Evolutionary conservation across 2,113 vertebrate species (phyloP), one percentile per base, ranked within the genome.

Genomic region (Herpailurus yagouaroundi): DNA sequence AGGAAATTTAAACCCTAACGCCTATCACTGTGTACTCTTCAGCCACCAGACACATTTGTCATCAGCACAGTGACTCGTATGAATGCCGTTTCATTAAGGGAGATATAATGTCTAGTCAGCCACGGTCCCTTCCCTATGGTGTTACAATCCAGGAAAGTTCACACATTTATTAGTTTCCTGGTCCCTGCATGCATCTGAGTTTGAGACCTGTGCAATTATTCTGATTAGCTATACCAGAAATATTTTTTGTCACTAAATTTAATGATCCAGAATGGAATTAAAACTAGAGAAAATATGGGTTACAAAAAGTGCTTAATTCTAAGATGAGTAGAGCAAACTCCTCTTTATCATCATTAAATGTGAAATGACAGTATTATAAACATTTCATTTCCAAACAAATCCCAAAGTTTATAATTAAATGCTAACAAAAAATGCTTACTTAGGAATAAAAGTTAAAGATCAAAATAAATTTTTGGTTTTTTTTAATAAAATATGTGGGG

Each of bases 401-500:
- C 16, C 29, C 7, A 91, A 23, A 81, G 18, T 89, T 55, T 69
- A 92, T 21, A 50, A 95, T 31, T 73, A 94, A 83, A 86, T 5
- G 1, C 11, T 88, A 94, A 74, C 23, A n/a, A 57, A 87, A 91
- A 87, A 55, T 63, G 23, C 15, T 89, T 77, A 92, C 15, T 83
- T 52, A 96, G n/a, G 88, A 95, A 50, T 85, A 91, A 92, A 94
- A 91, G 55, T 48, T 76, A 94, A 96, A 89, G 29, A 69, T 69
- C 27, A 85, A 93, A 73, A 27, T 33, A 66, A 92, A 25, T 50
- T 89, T 38, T 95, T 71, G 73, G 3, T 83, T 13, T 79, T 83
- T 85, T 74, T 41, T 45, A 64, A 66, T 1, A 92, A 86, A 89
- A 93, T 36, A 21, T 74, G 36, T 66, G 6, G 23, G 27, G 63